These are phyloP conservation scores for Frieseomelitta varia DNA, from an alignment of 1,140 invertebrate genomes.

Conservation along the genomic window DNA sequence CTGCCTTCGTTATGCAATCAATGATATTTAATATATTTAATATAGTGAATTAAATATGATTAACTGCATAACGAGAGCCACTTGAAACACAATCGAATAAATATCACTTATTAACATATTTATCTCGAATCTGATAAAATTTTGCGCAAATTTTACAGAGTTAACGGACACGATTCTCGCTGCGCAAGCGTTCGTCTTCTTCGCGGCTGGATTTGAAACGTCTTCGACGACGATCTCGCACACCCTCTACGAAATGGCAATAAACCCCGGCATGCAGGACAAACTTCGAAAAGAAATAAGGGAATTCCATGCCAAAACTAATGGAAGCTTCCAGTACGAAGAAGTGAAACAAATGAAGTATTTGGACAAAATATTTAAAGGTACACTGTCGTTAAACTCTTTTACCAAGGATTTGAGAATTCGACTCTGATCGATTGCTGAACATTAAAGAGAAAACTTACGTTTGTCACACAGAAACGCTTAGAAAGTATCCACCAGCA, in stretches of 20 bases:
- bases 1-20: too few relatives aligned
- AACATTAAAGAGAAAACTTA: too few relatives aligned
- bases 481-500: slow-evolving; percentile 31
- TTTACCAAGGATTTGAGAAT: not conserved
- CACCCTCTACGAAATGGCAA: slow-evolving; percentile 70
- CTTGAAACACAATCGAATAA: too few relatives aligned
- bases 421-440: too few relatives aligned
- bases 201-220: slow-evolving; percentile 69
- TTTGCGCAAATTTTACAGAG: slow-evolving; percentile 17
- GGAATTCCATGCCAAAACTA: slow-evolving; percentile 40
- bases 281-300: slow-evolving; percentile 74
- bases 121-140: not conserved
- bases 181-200: slow-evolving; percentile 66
- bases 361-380: slow-evolving; percentile 74
- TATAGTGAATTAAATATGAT: too few relatives aligned
- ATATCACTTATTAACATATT: not conserved
- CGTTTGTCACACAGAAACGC: slow-evolving; percentile 17
- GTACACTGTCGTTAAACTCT: slow-evolving; percentile 43
- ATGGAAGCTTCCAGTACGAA: slow-evolving; percentile 73
- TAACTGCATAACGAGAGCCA: too few relatives aligned
- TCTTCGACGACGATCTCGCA: slow-evolving; percentile 55
- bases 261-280: slow-evolving; percentile 67
- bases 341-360: slow-evolving; percentile 78
- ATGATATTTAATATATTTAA: too few relatives aligned
- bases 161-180: slow-evolving; percentile 13